Conservation (phyloP, 2,113 vertebrate species). For the Sturnira hondurensis region DNA sequence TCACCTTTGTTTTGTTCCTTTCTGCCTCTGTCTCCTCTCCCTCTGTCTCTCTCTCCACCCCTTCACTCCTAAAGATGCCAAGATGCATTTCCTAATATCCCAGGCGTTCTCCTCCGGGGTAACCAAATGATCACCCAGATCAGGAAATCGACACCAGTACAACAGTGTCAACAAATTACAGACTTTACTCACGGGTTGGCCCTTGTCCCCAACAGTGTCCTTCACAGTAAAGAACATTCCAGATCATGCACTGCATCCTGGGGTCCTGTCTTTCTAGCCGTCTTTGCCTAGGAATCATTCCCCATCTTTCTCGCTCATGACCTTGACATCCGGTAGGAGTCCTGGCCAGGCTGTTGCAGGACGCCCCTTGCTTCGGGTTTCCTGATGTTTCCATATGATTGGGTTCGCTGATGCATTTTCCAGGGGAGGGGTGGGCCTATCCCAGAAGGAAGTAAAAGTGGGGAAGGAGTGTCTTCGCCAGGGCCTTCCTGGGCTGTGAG, state of each 20-base stretch:
- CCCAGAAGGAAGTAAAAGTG: not conserved
- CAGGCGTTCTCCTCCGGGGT: not conserved
- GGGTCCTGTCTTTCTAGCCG: not conserved
- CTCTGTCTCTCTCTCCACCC: not conserved
- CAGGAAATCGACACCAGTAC: too few species aligned
- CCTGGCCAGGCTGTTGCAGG: not conserved
- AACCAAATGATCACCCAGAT: not conserved
- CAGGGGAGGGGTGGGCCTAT: not conserved
- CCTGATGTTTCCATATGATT: accelerated
- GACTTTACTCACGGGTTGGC: not conserved
- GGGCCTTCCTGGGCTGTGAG: too few species aligned
- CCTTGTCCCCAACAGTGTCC: not conserved
- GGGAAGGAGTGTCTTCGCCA: not conserved
- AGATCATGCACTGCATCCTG: accelerated
- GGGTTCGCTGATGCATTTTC: not conserved
- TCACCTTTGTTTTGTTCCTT: not conserved
- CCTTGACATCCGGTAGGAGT: not conserved
- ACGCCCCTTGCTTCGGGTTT: not conserved
- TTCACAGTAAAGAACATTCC: not conserved
- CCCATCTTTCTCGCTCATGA: not conserved
- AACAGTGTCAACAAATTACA: not conserved
- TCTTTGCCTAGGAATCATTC: not conserved
- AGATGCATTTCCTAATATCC: not conserved
- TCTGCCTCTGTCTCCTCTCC: not conserved
- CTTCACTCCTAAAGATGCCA: not conserved